Conservation (phyloP, 1,140 invertebrate species). For the Chionoecetes opilio region DNA sequence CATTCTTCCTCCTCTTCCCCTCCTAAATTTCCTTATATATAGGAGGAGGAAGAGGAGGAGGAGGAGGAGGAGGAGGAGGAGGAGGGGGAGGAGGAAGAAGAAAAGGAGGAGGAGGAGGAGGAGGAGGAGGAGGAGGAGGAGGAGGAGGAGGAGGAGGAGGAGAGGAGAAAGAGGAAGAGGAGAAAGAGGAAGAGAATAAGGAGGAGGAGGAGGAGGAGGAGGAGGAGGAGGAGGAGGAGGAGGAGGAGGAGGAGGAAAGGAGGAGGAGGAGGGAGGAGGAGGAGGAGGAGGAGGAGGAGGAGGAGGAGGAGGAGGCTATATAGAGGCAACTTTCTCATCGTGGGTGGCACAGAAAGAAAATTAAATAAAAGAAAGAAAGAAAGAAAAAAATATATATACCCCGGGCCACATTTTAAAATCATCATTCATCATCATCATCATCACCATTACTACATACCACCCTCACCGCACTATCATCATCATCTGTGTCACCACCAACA, state of each 20-base stretch:
- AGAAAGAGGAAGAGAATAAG: neutral
- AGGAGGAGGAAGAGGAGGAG: slow-evolving; percentile 15
- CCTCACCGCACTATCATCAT: no score
- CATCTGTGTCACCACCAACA: no score
- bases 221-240: no score
- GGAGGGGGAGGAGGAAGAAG: neutral
- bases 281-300: no score
- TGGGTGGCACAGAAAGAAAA: neutral
- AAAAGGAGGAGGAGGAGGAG: neutral
- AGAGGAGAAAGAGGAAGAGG: neutral
- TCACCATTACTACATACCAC: no score
- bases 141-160: neutral
- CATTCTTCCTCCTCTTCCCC: neutral
- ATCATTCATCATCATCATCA: no score
- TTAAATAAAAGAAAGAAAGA: no score
- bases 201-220: neutral
- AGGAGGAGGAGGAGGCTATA: neutral
- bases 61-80: neutral
- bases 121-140: neutral
- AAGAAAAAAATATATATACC: neutral
- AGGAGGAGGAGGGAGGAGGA: no score
- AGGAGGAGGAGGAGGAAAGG: neutral
- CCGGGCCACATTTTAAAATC: no score
- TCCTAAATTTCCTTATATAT: neutral
- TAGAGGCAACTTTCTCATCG: no score